Percentiles rank a stretch among this genome's conserved stretches.
Conservation (phyloP, 2,113 vertebrate species). For the Cacatua alba region DNA sequence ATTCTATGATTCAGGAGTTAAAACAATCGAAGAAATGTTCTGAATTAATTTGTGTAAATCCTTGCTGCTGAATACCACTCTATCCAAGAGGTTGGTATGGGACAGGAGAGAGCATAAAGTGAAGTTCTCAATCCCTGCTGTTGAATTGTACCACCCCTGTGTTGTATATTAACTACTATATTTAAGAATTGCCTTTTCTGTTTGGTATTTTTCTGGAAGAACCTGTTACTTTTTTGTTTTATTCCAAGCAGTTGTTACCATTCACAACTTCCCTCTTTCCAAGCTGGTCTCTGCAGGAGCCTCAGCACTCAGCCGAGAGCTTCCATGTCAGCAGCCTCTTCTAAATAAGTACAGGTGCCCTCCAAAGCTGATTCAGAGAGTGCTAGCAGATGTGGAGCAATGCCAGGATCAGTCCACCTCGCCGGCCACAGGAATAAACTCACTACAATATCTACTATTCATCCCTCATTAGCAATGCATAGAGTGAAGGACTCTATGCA, state of each 20-base stretch:
- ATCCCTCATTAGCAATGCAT: background rate
- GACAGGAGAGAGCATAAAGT: background rate
- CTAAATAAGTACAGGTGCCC: background rate
- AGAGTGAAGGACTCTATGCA: background rate
- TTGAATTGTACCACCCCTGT: background rate
- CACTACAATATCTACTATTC: background rate
- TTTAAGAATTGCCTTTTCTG: background rate
- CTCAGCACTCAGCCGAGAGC: background rate
- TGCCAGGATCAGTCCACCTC: background rate
- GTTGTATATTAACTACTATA: background rate
- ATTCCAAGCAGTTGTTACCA: background rate
- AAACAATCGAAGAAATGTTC: background rate
- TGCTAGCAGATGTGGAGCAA: background rate
- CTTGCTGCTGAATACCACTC: background rate
- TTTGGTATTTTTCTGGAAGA: background rate
- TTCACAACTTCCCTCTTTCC: background rate
- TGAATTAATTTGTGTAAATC: background rate
- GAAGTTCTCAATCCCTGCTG: background rate
- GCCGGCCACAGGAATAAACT: background rate
- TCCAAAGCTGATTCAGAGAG: accelerated
- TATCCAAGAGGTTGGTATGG: background rate
- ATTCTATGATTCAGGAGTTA: background rate
- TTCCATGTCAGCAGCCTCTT: background rate
- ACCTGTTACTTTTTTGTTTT: background rate
- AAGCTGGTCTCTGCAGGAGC: background rate